Base-by-base conservation (phyloP, 2,113 vertebrate genomes). In the Rhinoderma darwinii region DNA sequence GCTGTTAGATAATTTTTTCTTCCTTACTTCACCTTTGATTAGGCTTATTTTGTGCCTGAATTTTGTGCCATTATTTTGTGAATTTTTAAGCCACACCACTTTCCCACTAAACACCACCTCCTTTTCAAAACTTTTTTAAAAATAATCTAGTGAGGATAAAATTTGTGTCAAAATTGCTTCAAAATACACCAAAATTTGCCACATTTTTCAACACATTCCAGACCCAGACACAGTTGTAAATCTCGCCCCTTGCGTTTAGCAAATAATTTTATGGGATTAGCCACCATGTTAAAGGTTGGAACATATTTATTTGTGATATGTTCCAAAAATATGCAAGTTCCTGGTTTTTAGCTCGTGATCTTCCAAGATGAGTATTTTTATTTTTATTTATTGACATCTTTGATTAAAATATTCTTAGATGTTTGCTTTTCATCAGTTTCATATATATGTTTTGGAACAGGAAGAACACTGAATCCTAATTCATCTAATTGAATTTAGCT, bases 361-460 rank as follows among this genome's bases (percentile, higher is more conserved):
- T 54, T 39, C 20, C 11, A 66, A 37, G 74, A 39, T 79, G 14
- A n/a, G 18, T 30, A 84, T 78, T 66, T 32, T 63, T 61, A 30
- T 61, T 77, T 50, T 74, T 74, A 84, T 77, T 50, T 86, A 79
- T 86, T 86, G 30, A 51, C 56, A 86, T 50, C 30, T 76, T 63
- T 85, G 17, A 76, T 68, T 86, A 18, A 37, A 39, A 27, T 54
- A 12, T 25, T 78, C 27, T 68, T 30, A 50, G 37, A 85, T 77
- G 56, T 61, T 77, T 25, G 17, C 56, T 35, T 85, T 17, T 73
- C 83, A 86, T 86, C 59, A 79, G 84, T 86, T 78, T 66, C 11
- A 47, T 76, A 47, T 22, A 39, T 30, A 7, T 44, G 20, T 20
- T 56, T 76, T 77, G 4, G 54, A 61, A 56, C 25, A n/a, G 5